phyloP scores from a whole-genome alignment of 2,888 invertebrate genomes.

The Hydroisotoma schaefferi region DNA sequence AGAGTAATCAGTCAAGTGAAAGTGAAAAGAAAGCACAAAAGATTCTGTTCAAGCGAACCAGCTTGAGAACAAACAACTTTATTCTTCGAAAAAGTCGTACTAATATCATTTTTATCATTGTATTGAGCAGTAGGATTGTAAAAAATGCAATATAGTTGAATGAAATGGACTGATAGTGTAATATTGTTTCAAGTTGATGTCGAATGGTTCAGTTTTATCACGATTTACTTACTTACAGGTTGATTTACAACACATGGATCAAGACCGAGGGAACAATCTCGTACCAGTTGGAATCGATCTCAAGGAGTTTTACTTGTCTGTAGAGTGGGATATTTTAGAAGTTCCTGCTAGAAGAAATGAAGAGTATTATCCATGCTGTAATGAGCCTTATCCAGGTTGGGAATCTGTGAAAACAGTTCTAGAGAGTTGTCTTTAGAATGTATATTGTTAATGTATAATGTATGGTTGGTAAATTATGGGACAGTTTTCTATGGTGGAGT shows the following conservation, averaged over 20 bases:
- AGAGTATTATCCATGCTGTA: constrained; percentile 73
- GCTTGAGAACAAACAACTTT: no score
- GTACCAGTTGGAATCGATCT: constrained; percentile 87
- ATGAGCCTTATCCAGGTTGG: constrained; percentile 31
- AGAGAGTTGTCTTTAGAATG: neutral
- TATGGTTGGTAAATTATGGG: no score
- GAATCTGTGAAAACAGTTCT: no score
- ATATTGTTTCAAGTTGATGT: neutral
- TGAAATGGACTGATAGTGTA: constrained; percentile 1
- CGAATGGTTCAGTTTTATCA: neutral
- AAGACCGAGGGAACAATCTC: constrained; percentile 76
- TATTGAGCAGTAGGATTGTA: neutral
- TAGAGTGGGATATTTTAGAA: constrained; percentile 96
- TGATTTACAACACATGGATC: constrained; percentile 82
- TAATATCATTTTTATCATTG: no score
- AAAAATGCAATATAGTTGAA: neutral
- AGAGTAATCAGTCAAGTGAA: no score
- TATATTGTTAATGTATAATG: neutral
- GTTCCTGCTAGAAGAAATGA: constrained; percentile 85
- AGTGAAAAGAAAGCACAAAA: no score
- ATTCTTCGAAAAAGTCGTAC: no score
- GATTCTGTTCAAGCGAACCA: no score
- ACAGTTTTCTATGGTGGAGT: no score
- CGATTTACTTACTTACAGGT: constrained; percentile 58
- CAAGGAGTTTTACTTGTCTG: constrained; percentile 91